Base-by-base conservation (phyloP, 2,113 vertebrate species). In the cattle (Bos taurus) region DNA sequence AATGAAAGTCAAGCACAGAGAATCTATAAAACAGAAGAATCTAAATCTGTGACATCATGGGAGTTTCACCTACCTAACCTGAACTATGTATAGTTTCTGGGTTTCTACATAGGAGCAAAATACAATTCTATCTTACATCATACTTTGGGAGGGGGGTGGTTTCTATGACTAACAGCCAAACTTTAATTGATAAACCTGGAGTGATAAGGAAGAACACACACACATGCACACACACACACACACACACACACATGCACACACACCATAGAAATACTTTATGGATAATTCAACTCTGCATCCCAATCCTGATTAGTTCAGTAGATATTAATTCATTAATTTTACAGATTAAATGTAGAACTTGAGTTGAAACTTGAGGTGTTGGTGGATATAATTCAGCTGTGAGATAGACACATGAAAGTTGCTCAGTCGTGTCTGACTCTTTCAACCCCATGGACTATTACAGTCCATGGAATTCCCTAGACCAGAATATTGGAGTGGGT, bases 1-100 rank as follows among this genome's bases (percentile, higher is more conserved):
- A 94, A 89, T 30, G 13, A 62, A 94, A 67, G 60, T 77, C 6
- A 93, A 88, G 43, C n/a, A 88, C 10, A 84, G 33, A 91, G 13
- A 62, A 86, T 11, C 48, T n/a, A 60, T 62, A 28, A 56, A 90
- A 93, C 3, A 48, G 21, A 59, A 82, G 30, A 84, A 87, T 62
- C 30, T 57, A 40, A 83, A 87, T 56, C 11, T 10, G 19, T 64
- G 46, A 71, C 14, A 46, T 25, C 43, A 93, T 5, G 3, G 36
- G 46, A 62, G 52, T 71, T 81, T 46, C 59, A 52, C 28, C 13
- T 56, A 46, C 36, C n/a, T 17, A 26, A 46, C 10, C 14, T 62
- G 30, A 87, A 74, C 33, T 46, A 67, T 64, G 5, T 93, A 93
- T 54, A 95, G 17, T 2, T 81, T 5, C 28, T 91, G 2, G 50